Conservation (phyloP, 2,888 invertebrate species). For the Maniola hyperantus region DNA sequence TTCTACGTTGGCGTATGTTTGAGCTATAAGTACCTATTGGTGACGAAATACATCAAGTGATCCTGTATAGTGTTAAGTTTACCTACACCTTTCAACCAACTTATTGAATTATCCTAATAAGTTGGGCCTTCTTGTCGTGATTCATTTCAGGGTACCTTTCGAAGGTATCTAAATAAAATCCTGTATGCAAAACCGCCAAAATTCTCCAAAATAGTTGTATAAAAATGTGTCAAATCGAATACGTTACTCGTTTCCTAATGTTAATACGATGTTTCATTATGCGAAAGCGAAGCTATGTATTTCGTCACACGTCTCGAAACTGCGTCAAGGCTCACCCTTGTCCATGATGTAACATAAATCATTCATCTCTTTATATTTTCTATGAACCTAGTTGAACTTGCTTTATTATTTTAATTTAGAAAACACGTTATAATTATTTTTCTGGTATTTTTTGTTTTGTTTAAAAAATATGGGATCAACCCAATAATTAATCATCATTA, state of each 20-base stretch:
- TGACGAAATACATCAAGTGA: too few species aligned
- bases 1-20: too few species aligned
- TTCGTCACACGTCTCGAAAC: conserved; percentile 39
- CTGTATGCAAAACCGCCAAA: background rate
- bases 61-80: too few species aligned
- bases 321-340: conserved; percentile 35
- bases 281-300: conserved; percentile 34
- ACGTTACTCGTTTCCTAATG: conserved; percentile 44
- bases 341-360: conserved; percentile 31
- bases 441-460: background rate
- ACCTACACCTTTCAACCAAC: too few species aligned
- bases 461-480: background rate
- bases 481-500: background rate
- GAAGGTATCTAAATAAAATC: background rate
- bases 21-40: too few species aligned
- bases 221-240: conserved; percentile 29
- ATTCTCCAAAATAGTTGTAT: background rate
- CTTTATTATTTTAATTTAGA: background rate
- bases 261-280: conserved; percentile 32
- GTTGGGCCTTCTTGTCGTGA: too few species aligned
- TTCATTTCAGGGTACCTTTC: background rate
- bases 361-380: conserved; percentile 18
- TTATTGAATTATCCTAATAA: too few species aligned
- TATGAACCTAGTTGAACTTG: conserved; percentile 4
- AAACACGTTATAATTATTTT: too few species aligned